Conservation (phyloP, 1,140 invertebrate genomes). For the Apis florea region DNA sequence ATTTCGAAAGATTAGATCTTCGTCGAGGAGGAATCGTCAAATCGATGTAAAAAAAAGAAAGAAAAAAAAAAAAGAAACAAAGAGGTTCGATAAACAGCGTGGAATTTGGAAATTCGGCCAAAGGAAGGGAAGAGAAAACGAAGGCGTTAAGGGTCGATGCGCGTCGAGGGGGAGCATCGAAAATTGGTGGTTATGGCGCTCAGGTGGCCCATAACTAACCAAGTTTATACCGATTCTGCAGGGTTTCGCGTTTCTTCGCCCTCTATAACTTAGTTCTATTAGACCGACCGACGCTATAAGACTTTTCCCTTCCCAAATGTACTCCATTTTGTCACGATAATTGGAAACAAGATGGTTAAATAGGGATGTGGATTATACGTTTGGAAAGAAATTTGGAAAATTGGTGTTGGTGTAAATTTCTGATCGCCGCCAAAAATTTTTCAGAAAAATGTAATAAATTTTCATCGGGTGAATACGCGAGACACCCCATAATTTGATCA, state of each 20-base stretch:
- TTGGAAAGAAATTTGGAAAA: not conserved
- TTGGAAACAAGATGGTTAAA: not conserved
- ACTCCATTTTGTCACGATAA: not conserved
- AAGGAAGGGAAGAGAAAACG: not conserved
- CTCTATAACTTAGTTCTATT: not conserved
- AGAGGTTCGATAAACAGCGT: no score
- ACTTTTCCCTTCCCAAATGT: not conserved
- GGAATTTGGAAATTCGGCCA: not conserved
- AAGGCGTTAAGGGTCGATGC: not conserved
- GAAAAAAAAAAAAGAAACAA: no score
- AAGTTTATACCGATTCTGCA: slow-evolving; percentile 1
- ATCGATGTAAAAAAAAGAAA: no score
- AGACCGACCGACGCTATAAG: not conserved
- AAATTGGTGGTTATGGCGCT: not conserved
- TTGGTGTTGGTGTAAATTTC: no score
- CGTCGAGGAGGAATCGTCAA: no score
- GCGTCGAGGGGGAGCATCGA: not conserved
- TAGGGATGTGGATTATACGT: not conserved
- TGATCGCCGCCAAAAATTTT: no score
- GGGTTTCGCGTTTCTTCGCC: not conserved
- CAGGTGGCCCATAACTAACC: not conserved
- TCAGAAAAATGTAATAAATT: no score
- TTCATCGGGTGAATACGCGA: no score
- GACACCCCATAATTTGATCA: no score
- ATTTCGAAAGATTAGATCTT: no score